Evolutionary conservation across 2,888 invertebrate genomes (phyloP).

Genomic region (Anorthoa munda): DNA sequence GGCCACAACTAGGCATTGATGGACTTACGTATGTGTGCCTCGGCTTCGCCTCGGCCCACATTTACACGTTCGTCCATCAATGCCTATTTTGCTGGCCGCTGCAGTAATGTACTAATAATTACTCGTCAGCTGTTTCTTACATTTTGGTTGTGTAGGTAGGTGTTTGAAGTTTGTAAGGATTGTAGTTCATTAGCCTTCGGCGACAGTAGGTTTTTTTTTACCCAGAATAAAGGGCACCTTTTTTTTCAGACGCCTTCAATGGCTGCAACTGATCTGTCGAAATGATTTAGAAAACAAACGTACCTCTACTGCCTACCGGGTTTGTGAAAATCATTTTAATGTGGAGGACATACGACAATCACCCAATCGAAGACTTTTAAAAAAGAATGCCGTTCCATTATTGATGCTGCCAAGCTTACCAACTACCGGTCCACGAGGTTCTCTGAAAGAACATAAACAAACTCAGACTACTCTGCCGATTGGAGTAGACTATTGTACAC

Average conservation of each 20-base stretch:
- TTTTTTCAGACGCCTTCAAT: slow-evolving; percentile 50
- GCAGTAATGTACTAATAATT: too few species aligned
- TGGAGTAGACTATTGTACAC: background rate
- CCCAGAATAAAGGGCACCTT: background rate
- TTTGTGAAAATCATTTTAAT: slow-evolving; percentile 64
- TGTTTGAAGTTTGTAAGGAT: background rate
- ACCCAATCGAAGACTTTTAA: slow-evolving; percentile 45
- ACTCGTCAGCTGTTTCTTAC: background rate
- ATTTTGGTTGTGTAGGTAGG: background rate
- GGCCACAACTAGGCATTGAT: too few species aligned
- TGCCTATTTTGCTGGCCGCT: too few species aligned
- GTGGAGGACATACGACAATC: slow-evolving; percentile 20
- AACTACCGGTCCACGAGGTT: slow-evolving; percentile 22
- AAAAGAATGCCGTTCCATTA: slow-evolving; percentile 55
- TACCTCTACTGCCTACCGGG: slow-evolving; percentile 51
- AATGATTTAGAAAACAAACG: slow-evolving; percentile 59
- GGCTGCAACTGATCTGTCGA: slow-evolving; percentile 59
- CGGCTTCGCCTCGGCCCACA: too few species aligned
- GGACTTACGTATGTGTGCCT: too few species aligned
- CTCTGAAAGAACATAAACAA: slow-evolving; percentile 38
- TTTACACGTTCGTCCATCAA: too few species aligned
- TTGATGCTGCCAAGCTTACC: slow-evolving; percentile 56
- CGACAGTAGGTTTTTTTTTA: slow-evolving; percentile 2
- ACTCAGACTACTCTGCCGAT: slow-evolving; percentile 27
- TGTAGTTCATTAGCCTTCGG: background rate